Evolutionary conservation across 2,797 vertebrate genomes (phyloP).

Genomic region (Microchirus variegatus): DNA sequence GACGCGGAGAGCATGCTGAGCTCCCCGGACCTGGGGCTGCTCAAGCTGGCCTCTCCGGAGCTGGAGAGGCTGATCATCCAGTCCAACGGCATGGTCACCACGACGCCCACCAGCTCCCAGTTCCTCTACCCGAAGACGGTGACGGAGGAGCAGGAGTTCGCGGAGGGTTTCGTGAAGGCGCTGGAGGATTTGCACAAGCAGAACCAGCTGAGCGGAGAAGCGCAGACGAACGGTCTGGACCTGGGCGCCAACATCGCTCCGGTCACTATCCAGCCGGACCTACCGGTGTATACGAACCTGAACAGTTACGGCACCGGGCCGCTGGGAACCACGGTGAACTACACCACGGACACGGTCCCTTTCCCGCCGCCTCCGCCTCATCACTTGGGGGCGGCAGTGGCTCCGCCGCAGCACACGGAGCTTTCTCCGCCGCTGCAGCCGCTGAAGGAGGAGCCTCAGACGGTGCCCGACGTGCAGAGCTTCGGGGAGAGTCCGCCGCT

Average conservation of each 20-base stretch:
- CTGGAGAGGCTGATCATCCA: conserved; percentile 95
- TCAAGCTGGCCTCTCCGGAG: conserved; percentile 92
- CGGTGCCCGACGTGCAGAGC: conserved; percentile 90
- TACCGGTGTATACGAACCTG: conserved; percentile 91
- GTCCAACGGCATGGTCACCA: conserved; percentile 94
- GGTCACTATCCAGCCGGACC: conserved; percentile 75
- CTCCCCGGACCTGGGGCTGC: conserved; percentile 89
- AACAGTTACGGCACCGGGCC: conserved; percentile 83
- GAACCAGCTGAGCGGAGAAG: conserved; percentile 85
- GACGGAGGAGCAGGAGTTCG: conserved; percentile 96
- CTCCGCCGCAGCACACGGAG: conserved; percentile 69
- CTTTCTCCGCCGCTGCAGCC: conserved; percentile 81
- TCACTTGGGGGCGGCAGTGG: conserved; percentile 46
- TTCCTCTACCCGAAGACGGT: conserved; percentile 89
- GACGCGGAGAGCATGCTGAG: conserved; percentile 83
- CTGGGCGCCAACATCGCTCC: conserved; percentile 70
- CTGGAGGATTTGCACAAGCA: conserved; percentile 96
- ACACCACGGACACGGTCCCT: conserved; percentile 84
- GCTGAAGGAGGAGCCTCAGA: conserved; percentile 94
- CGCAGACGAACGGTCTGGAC: conserved; percentile 59
- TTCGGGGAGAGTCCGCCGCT: conserved; percentile 93
- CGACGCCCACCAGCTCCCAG: conserved; percentile 86
- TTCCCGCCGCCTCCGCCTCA: conserved; percentile 78
- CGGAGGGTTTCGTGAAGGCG: conserved; percentile 96
- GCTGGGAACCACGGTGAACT: conserved; percentile 82